Evolutionary conservation across 2,888 invertebrate species (phyloP).

Genomic region (Mythimna vitellina): DNA sequence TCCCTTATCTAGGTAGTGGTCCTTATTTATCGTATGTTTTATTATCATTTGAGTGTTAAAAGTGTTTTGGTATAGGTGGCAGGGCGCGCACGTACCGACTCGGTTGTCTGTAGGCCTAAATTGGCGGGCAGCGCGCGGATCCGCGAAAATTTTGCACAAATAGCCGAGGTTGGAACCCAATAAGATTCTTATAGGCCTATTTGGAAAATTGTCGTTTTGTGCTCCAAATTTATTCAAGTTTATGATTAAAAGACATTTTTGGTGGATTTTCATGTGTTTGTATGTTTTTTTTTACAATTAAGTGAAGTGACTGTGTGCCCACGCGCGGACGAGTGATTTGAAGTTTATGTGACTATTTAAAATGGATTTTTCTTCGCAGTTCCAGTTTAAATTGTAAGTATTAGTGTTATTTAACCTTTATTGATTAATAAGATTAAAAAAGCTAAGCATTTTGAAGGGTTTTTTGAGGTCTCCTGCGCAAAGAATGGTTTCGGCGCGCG

Average conservation of each 20-base stretch:
- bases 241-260: constrained; percentile 74
- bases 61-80: constrained; percentile 60
- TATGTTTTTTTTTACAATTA: constrained; percentile 71
- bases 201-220: constrained; percentile 72
- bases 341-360: constrained; percentile 60
- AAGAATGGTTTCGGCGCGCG: constrained; percentile 20
- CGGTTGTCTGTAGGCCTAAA: constrained; percentile 82
- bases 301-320: constrained; percentile 76
- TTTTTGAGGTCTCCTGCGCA: constrained; percentile 38
- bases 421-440: constrained; percentile 25
- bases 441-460: constrained; percentile 20
- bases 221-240: constrained; percentile 66
- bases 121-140: constrained; percentile 71
- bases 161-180: constrained; percentile 75
- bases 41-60: constrained; percentile 68
- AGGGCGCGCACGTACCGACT: constrained; percentile 68
- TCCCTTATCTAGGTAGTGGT: constrained; percentile 75
- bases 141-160: constrained; percentile 84
- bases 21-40: constrained; percentile 69
- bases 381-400: constrained; percentile 76
- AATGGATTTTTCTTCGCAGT: constrained; percentile 69
- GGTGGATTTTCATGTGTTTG: constrained; percentile 61
- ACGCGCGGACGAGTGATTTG: constrained; percentile 55
- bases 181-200: constrained; percentile 90
- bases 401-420: constrained; percentile 59